phyloP scores from a whole-genome alignment of 2,113 vertebrate species.

The Anas platyrhynchos region DNA sequence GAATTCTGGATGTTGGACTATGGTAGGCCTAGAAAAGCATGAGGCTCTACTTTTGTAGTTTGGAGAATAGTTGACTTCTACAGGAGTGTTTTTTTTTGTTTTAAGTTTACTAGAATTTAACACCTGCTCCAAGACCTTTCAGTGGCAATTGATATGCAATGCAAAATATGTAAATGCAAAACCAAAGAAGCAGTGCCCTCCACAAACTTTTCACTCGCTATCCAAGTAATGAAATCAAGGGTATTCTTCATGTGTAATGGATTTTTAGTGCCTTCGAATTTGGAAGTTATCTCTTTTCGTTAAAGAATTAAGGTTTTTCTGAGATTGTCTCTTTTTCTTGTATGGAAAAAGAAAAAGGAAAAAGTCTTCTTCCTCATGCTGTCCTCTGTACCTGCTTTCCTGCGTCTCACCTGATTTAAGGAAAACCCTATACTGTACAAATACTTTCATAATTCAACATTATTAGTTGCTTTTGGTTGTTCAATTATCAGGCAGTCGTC shows the following conservation, averaged over 20 bases:
- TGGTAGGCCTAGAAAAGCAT: not conserved
- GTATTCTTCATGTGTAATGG: not conserved
- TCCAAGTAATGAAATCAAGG: not conserved
- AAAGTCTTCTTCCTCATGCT: not conserved
- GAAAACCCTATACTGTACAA: not conserved
- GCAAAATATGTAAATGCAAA: not conserved
- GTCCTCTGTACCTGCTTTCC: not conserved
- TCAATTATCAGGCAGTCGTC: not conserved
- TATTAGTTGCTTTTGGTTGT: not conserved
- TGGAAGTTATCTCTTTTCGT: not conserved
- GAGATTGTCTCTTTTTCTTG: not conserved
- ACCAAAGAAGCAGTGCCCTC: not conserved
- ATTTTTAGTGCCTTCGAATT: not conserved
- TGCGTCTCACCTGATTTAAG: not conserved
- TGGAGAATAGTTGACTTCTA: not conserved
- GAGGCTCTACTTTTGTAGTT: not conserved
- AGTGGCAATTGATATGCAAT: not conserved
- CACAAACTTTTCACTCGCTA: not conserved
- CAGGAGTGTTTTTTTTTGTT: not conserved
- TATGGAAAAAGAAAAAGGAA: not conserved
- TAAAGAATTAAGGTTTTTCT: not conserved
- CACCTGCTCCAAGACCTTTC: not conserved
- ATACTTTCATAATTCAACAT: not conserved
- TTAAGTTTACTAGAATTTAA: not conserved
- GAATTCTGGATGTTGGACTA: not conserved